Evolutionary conservation across 2,113 vertebrate genomes (phyloP).

Genomic region (Silurus asotus): DNA sequence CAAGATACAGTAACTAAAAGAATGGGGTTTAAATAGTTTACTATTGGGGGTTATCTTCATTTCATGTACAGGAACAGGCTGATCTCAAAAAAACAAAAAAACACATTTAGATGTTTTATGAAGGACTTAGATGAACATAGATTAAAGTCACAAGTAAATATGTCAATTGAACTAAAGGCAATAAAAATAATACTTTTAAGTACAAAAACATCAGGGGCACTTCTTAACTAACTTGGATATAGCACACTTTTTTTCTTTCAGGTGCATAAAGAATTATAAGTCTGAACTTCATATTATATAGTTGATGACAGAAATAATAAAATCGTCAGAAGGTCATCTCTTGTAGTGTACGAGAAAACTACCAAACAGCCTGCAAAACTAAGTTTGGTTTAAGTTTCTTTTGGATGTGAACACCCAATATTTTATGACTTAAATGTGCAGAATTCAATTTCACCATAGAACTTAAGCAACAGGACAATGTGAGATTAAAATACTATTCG

Average conservation of each 20-base stretch:
- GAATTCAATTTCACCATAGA: neutral
- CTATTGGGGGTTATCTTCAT: slow-evolving; percentile 52
- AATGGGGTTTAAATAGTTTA: slow-evolving; percentile 50
- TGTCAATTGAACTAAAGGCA: slow-evolving; percentile 28
- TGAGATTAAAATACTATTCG: neutral
- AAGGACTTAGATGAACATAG: slow-evolving; percentile 33
- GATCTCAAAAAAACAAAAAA: slow-evolving; percentile 1
- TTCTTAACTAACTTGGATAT: slow-evolving; percentile 23
- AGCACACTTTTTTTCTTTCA: neutral
- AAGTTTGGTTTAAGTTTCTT: neutral
- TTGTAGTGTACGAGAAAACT: neutral
- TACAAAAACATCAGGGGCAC: slow-evolving; percentile 36
- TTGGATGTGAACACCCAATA: neutral
- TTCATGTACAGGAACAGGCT: slow-evolving; percentile 50
- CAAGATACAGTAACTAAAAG: neutral
- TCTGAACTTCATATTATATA: neutral
- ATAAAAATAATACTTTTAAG: slow-evolving; percentile 48
- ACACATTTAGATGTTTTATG: slow-evolving; percentile 32
- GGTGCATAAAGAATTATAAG: slow-evolving; percentile 13
- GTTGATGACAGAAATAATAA: neutral
- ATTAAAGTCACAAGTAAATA: slow-evolving; percentile 40
- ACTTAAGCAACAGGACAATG: neutral
- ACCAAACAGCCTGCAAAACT: neutral
- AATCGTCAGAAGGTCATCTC: neutral
- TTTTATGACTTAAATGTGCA: slow-evolving; percentile 3